Evolutionary conservation across 1,140 invertebrate species (phyloP), one percentile per base, ranked within the genome.

Genomic region (Neodiprion pinetum): DNA sequence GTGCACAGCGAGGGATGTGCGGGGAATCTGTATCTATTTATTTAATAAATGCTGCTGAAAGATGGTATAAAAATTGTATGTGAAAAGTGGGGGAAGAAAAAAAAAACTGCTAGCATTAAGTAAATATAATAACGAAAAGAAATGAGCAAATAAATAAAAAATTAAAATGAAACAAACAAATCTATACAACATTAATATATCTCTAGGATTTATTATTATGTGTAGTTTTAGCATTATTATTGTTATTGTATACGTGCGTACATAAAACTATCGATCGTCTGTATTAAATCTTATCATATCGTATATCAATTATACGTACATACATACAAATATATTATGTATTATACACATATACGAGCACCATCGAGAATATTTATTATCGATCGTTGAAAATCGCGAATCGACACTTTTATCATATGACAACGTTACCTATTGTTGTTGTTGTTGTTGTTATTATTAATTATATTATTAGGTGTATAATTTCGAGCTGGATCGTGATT

Each of bases 11-110:
- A n/a, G 71, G 66, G 61, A 77, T 67, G 69, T 72, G 73, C 74
- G 74, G 74, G 75, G 80, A 78, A 75, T 81, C 80, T 82, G 78
- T 77, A 80, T 82, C 75, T 81, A 81, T 81, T 76, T 72, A 77
- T 72, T 78, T 71, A 77, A 50, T 40, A 40, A 40, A 40, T 40
- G 61, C 12, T 65, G 61, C 61, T 1, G 17, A 65, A 3, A 3
- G 28, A 40, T 40, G 50, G 48, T 72, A 72, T 68, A 75, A 76
- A 77, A 74, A 79, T 68, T 66, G 61, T 74, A 73, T 48, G 11
- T 72, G 67, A 47, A 61, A 75, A 67, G 12, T 49, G 47, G 47
- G 12, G 70, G 70, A 79, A 75, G 61, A 74, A 75, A 73, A 72
- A 66, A 28, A 75, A 75, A 75, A 72, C 68, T 75, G 61, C 74